phyloP scores from a whole-genome alignment of 2,888 invertebrate species.

The Pasiphila rectangulata region DNA sequence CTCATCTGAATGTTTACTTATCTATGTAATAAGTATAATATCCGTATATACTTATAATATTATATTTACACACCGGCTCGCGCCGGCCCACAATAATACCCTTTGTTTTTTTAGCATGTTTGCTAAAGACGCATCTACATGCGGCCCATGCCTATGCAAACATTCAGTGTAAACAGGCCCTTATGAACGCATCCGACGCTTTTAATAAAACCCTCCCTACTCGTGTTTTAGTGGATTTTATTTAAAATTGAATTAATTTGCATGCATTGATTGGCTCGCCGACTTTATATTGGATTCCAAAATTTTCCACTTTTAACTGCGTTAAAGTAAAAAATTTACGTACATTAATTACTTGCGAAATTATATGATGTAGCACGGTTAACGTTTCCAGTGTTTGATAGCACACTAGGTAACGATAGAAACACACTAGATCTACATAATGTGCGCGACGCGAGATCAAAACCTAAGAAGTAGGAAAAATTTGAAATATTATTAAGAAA shows the following conservation, averaged over 20 bases:
- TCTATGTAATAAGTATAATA: conserved; percentile 29
- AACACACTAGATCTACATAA: too few relatives aligned
- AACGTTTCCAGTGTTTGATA: too few relatives aligned
- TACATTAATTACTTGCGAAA: neutral
- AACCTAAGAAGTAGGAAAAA: too few relatives aligned
- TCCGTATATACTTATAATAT: conserved; percentile 28
- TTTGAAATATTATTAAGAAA: too few relatives aligned
- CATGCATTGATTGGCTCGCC: conserved; percentile 28
- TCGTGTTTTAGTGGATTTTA: conserved; percentile 51
- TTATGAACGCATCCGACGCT: conserved; percentile 65
- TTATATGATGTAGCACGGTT: too few relatives aligned
- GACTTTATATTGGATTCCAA: conserved; percentile 14
- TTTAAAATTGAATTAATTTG: conserved; percentile 44
- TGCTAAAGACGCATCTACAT: conserved; percentile 77
- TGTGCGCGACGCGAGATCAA: too few relatives aligned
- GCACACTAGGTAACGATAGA: too few relatives aligned
- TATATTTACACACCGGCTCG: conserved; percentile 39
- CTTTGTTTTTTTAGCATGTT: conserved; percentile 79
- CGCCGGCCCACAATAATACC: conserved; percentile 57
- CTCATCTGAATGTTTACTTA: conserved; percentile 23
- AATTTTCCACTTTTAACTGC: conserved; percentile 13
- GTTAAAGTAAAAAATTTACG: conserved; percentile 7
- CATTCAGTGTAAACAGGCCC: conserved; percentile 71
- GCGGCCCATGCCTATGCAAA: conserved; percentile 70
- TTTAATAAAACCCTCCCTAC: conserved; percentile 61